Conservation (phyloP, 2,113 vertebrate species). For the Sapajus apella region DNA sequence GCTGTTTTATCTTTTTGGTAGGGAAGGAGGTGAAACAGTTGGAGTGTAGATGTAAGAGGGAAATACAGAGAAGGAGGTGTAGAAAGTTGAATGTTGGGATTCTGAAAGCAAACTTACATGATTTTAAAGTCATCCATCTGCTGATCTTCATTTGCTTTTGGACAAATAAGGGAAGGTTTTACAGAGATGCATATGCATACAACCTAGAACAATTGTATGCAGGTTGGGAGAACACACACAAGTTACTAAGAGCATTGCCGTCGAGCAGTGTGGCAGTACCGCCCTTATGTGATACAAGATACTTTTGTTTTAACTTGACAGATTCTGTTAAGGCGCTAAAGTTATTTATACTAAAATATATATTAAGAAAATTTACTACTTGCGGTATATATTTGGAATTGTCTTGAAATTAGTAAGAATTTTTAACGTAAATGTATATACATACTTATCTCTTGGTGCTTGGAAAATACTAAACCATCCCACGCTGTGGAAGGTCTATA, state of each 20-base stretch:
- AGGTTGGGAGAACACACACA: not conserved
- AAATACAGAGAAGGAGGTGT: no score
- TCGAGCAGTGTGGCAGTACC: accelerated
- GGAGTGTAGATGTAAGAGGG: not conserved
- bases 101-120: not conserved
- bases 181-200: not conserved
- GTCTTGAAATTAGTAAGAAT: not conserved
- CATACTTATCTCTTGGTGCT: no score
- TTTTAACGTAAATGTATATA: not conserved
- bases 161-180: not conserved
- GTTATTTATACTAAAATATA: not conserved
- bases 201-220: not conserved
- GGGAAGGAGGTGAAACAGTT: not conserved
- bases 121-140: not conserved
- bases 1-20: not conserved
- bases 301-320: not conserved
- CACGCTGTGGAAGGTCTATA: not conserved
- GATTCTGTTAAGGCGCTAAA: not conserved
- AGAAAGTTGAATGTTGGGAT: not conserved
- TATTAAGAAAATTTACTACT: not conserved
- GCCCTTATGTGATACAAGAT: not conserved
- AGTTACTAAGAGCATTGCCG: not conserved
- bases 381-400: not conserved
- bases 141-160: not conserved
- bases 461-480: no score